Evolutionary conservation across 2,113 vertebrate genomes (phyloP).

Genomic region (Leptobrachium ailaonicum): DNA sequence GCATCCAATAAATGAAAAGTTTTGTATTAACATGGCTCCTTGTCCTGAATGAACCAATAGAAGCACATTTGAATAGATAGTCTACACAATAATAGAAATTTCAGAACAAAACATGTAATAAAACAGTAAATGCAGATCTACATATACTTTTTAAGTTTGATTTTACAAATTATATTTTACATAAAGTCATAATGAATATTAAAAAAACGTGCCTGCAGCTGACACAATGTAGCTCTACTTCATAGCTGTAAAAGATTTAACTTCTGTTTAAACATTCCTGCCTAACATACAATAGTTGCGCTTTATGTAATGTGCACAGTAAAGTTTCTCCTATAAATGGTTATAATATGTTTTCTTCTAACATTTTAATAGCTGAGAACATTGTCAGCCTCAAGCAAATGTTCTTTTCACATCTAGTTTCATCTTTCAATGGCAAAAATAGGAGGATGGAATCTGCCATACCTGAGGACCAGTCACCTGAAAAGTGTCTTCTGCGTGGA

Average conservation of each 20-base stretch:
- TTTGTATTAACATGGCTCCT: too few relatives aligned
- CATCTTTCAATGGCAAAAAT: background rate
- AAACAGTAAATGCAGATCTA: too few relatives aligned
- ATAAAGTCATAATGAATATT: too few relatives aligned
- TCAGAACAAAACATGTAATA: too few relatives aligned
- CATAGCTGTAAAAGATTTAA: background rate
- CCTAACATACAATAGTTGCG: background rate
- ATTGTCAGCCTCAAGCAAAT: background rate
- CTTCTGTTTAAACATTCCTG: background rate
- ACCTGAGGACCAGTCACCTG: slow-evolving; percentile 97
- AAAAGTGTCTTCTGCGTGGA: slow-evolving; percentile 95
- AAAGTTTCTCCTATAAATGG: background rate
- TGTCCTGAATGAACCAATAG: too few relatives aligned
- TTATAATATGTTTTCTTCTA: background rate
- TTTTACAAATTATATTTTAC: too few relatives aligned
- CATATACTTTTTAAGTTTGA: too few relatives aligned
- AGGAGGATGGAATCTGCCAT: slow-evolving; percentile 48
- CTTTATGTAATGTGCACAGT: background rate
- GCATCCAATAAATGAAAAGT: too few relatives aligned
- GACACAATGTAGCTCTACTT: background rate
- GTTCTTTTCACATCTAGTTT: background rate
- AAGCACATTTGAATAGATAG: too few relatives aligned
- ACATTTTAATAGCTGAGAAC: background rate
- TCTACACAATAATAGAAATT: too few relatives aligned
- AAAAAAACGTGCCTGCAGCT: background rate